Evolutionary conservation across 2,113 vertebrate species (phyloP), one percentile per base, ranked within the genome.

Genomic region (Etia nguti): DNA sequence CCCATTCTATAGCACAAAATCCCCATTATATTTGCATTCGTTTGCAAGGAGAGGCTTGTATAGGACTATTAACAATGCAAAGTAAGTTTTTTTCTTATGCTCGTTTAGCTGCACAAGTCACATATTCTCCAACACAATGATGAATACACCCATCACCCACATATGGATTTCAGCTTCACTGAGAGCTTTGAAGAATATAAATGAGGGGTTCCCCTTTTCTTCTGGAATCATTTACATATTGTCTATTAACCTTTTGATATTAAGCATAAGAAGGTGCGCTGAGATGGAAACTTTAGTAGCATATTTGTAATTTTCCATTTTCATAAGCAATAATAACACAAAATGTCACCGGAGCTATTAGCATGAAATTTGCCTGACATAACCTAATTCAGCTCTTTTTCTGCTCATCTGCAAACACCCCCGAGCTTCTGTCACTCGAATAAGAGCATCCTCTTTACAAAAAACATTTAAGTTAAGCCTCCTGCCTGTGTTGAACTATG

Each of bases 211-310:
- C 86, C 54, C 68, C 18, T 77, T 75, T 73, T 86, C 85, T 80
- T 90, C 13, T 5, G 41, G 52, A 80, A 60, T 80, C 60, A 94
- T 95, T 94, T 93, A 92, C 93, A 92, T 94, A 92, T 94, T 94
- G 87, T 93, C 90, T 85, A 91, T 95, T 95, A 94, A 95, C 91
- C 95, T 93, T 95, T 92, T 88, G 82, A 91, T 86, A 93, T 94
- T 91, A 93, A 90, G 79, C 77, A 88, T 57, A 43, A 92, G 83
- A 88, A 68, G 65, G 90, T 18, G 84, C 80, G 82, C 16, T 88
- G 81, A 88, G 57, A 90, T 46, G 82, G 90, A 90, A 92, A 91
- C 79, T 80, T 31, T 41, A 83, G 84, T 70, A 77, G 70, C 83
- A 86, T 90, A 90, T 93, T 94, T 90, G 90, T 88, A 91, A 93